A percentile compares a stretch with the other conserved stretches of the same genome.
These are phyloP conservation scores for Copidosoma aretas DNA, from an alignment of 2,888 invertebrate species.

Conservation along the genomic window DNA sequence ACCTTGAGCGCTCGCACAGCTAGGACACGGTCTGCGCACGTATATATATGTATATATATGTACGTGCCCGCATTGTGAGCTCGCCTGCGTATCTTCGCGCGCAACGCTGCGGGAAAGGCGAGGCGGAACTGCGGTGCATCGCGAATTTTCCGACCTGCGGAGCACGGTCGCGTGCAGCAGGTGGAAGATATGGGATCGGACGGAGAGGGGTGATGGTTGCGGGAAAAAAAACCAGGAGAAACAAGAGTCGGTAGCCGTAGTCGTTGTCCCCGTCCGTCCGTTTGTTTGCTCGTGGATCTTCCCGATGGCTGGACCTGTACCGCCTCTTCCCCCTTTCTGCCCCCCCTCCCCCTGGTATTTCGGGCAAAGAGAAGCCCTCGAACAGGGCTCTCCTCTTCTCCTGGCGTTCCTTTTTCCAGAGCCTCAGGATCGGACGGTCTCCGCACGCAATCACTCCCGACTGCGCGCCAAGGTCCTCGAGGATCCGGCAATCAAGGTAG, in stretches of 20 bases:
- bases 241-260: background rate
- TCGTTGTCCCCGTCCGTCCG: too few species aligned
- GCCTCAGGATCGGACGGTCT: too few species aligned
- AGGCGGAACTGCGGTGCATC: background rate
- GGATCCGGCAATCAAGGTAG: slow-evolving; percentile 30
- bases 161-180: slow-evolving; percentile 48
- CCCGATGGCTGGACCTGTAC: too few species aligned
- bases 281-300: too few species aligned
- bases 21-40: too few species aligned
- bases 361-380: background rate
- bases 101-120: too few species aligned
- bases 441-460: slow-evolving; percentile 6
- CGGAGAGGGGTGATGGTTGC: slow-evolving; percentile 27
- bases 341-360: too few species aligned
- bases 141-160: slow-evolving; percentile 44
- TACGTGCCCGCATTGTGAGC: too few species aligned
- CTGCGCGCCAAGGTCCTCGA: slow-evolving; percentile 23
- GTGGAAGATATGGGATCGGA: slow-evolving; percentile 52
- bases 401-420: background rate
- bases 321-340: too few species aligned
- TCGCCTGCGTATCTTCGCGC: too few species aligned
- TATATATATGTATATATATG: too few species aligned
- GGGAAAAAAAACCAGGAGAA: background rate
- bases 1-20: too few species aligned
- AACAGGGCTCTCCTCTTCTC: background rate